phyloP scores from a whole-genome alignment of 1,140 invertebrate species.

The Neodiprion pinetum region DNA sequence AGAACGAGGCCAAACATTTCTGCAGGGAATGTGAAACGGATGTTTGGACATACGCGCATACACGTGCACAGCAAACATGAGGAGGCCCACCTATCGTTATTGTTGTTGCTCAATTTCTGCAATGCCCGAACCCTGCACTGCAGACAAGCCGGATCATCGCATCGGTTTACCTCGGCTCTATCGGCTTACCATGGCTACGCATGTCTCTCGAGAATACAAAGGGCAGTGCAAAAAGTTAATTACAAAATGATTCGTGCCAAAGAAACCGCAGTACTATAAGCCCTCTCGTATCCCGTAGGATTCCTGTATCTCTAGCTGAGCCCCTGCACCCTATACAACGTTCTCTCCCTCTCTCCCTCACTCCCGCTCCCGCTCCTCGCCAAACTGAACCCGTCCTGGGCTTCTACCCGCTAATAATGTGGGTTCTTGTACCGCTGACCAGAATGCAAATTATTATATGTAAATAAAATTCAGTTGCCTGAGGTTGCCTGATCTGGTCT shows the following conservation, averaged over 20 bases:
- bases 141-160: not conserved
- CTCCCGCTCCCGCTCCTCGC: slow-evolving; percentile 15
- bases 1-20: no score
- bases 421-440: slow-evolving; percentile 46
- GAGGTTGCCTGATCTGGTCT: not conserved
- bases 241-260: slow-evolving; percentile 46
- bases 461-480: slow-evolving; percentile 50
- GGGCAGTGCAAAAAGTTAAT: slow-evolving; percentile 47
- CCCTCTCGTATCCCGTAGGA: slow-evolving; percentile 17
- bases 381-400: slow-evolving; percentile 43
- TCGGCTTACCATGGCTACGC: not conserved
- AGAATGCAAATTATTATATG: slow-evolving; percentile 57
- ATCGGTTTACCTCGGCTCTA: not conserved
- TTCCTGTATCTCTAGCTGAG: slow-evolving; percentile 22
- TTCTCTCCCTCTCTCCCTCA: slow-evolving; percentile 10
- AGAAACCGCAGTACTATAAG: slow-evolving; percentile 40
- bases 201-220: slow-evolving; percentile 21
- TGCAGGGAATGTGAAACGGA: not conserved
- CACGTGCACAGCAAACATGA: not conserved
- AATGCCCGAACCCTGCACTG: not conserved
- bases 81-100: not conserved
- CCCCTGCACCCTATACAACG: slow-evolving; percentile 11
- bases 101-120: not conserved
- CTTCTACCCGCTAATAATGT: slow-evolving; percentile 48
- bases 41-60: not conserved